Conservation (phyloP, 2,113 vertebrate genomes). For the Oxyura jamaicensis region DNA sequence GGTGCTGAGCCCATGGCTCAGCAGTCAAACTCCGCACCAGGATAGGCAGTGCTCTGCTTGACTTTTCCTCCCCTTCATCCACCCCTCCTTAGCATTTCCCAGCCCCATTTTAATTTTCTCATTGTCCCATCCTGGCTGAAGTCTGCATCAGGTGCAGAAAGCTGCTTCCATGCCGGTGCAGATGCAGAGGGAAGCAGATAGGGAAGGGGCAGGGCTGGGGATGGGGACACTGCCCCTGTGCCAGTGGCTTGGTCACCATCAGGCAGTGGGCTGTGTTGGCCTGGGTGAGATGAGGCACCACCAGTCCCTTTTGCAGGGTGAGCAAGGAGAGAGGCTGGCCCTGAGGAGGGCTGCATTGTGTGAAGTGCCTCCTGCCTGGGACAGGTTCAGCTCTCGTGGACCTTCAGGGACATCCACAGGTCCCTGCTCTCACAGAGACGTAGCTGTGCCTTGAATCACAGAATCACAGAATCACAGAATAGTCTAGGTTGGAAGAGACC, state of each 20-base stretch:
- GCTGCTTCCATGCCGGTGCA: fast-evolving
- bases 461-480: too few relatives aligned
- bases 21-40: background rate
- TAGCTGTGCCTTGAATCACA: background rate
- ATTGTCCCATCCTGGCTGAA: background rate
- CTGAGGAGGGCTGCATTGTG: background rate
- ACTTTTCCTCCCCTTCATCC: background rate
- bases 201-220: background rate
- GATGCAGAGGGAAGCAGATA: background rate
- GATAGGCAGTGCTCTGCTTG: background rate
- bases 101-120: background rate
- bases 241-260: fast-evolving
- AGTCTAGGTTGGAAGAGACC: too few relatives aligned
- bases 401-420: background rate
- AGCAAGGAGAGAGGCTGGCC: background rate
- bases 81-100: background rate
- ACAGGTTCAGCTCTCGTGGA: background rate
- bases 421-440: background rate
- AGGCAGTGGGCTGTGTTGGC: background rate
- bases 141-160: background rate
- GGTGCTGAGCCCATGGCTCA: background rate
- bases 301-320: background rate
- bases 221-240: background rate
- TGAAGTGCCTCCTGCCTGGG: background rate
- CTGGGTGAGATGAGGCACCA: background rate